A percentile compares a stretch with the other conserved stretches of the same genome.
Evolutionary conservation across 2,888 invertebrate genomes (phyloP).

Genomic region (Corbicula japonica): DNA sequence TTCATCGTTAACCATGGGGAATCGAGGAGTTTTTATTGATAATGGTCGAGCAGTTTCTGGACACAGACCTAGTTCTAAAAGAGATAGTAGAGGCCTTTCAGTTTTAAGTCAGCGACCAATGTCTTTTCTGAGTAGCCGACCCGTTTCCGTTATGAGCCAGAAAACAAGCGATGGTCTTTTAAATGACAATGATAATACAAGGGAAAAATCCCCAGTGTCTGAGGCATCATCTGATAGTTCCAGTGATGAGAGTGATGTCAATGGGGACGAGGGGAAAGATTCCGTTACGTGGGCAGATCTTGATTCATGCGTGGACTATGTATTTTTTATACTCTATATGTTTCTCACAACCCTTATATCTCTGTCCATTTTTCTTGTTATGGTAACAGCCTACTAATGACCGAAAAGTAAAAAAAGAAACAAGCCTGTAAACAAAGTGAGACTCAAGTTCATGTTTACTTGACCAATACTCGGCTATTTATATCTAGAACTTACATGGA

Average conservation of each 20-base stretch:
- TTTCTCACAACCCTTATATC: constrained; percentile 27
- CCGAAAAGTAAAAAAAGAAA: too few relatives aligned
- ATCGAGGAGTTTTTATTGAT: too few relatives aligned
- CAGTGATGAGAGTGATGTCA: not conserved
- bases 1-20: not conserved
- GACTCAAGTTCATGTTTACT: too few relatives aligned
- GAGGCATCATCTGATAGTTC: not conserved
- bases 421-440: too few relatives aligned
- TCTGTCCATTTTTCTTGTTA: constrained; percentile 28
- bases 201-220: not conserved
- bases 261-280: constrained; percentile 12
- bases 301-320: constrained; percentile 19
- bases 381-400: constrained; percentile 16
- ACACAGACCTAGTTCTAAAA: not conserved
- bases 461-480: too few relatives aligned
- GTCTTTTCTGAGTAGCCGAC: not conserved
- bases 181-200: not conserved
- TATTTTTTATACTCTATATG: constrained; percentile 26
- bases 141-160: not conserved
- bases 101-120: not conserved
- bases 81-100: constrained; percentile 1
- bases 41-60: not conserved
- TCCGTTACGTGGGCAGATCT: constrained; percentile 29
- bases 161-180: not conserved
- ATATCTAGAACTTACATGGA: too few relatives aligned